Evolutionary conservation across 2,888 invertebrate genomes (phyloP), one percentile per base, ranked within the genome.

Genomic region (Lymantria monacha): DNA sequence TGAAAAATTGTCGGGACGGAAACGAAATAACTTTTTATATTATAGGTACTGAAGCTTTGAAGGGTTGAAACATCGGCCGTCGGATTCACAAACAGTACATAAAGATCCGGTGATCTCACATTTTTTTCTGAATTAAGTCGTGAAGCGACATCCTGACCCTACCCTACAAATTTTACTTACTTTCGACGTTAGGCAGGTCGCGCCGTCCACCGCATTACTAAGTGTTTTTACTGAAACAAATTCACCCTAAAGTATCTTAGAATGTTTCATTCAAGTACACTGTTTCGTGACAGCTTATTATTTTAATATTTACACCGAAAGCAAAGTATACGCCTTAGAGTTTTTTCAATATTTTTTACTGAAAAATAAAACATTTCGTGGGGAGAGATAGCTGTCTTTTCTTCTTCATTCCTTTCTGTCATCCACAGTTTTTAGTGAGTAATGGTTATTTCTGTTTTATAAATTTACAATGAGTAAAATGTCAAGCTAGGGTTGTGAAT

Each of bases 31-130:
- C 76, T 76, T 82, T 83, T 83, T 82, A 84, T 83, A 83, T 82
- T 79, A 81, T 75, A 76, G 77, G 71, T 72, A 73, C 74, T 76
- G 72, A 75, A 65, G 66, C 68, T 69, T 78, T 74, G 78, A 83
- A 80, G 83, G 83, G 84, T 84, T 85, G 75, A 82, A 85, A 84
- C 83, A 84, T 82, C 73, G 79, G 72, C 81, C 82, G 81, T 74
- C 76, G 81, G 77, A 77, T 79, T 81, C 79, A 76, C 85, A 87
- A 87, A 87, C 87, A 86, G 84, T 85, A 83, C 77, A 83, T 85
- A 86, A 87, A 85, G 83, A 84, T 82, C 77, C 70, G 71, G 77
- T 77, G 74, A 83, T 84, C 82, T 83, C 79, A 79, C 79, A 80
- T 79, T 84, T 85, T 48, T 85, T 86, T 82, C 81, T 66, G 80